Evolutionary conservation across 1,140 invertebrate species (phyloP), one percentile per base, ranked within the genome.

Genomic region (Hermetia illucens): DNA sequence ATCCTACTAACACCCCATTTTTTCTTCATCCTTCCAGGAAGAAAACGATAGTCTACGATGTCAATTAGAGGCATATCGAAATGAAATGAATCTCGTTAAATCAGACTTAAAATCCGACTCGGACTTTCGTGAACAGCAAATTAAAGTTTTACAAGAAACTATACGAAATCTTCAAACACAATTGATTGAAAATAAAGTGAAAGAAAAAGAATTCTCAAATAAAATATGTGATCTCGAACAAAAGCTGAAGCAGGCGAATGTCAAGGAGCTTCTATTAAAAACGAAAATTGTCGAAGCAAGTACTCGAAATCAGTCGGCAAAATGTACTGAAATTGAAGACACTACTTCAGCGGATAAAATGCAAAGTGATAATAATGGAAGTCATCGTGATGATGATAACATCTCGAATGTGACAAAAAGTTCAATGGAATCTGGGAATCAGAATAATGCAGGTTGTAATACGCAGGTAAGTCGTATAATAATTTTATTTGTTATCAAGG

Each of bases 61-160:
- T 63, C 89, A 95, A 67, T 56, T 95, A 45, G 89, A 93, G 62
- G 90, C 88, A 1, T 92, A 90, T 47, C 90, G 91, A 55, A 93
- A 93, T 65, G 91, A 94, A 66, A 79, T 82, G 58, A 66, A 74
- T 55, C 48, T 81, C 48, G 65, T 75, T 49, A 63, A 79, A 69
- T 59, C 65, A 40, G 82, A 83, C 40, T 58, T 70, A 6, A 65
- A 65, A 44, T 45, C 53, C 16, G 69, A 75, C 38, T 43, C 69
- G 5, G 66, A 70, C 17, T 54, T 53, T 21, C 57, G 61, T 29
- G 54, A 55, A n/a, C 58, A 63, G 32, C 58, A 62, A 44, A 61
- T 64, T 15, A 58, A 62, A 39, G 58, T 63, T 19, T 38, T 64
- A 33, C 79, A 86, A 48, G 77, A 85, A 51, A 82, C 81, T 2